These are phyloP conservation scores for Sitta carolinensis DNA, from an alignment of 2,797 vertebrate species.

Conservation along the genomic window DNA sequence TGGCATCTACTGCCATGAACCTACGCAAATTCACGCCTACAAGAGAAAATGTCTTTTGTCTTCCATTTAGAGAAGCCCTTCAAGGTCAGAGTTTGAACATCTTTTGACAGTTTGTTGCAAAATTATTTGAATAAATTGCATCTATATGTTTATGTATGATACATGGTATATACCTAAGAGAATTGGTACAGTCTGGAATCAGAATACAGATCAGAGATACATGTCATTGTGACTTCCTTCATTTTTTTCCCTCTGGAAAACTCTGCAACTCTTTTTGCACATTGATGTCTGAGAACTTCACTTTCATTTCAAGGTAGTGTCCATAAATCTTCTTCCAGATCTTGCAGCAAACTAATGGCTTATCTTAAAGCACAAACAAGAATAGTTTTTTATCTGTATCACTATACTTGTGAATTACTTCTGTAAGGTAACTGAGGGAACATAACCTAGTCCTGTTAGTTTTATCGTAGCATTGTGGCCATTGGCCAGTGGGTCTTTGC, in stretches of 20 bases:
- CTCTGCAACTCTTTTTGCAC: neutral
- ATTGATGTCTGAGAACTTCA: neutral
- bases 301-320: neutral
- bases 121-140: neutral
- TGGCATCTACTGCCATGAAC: neutral
- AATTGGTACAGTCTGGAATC: neutral
- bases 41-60: neutral
- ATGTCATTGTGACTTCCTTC: neutral
- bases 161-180: neutral
- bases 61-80: neutral
- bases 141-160: neutral
- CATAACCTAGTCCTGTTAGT: neutral
- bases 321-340: neutral
- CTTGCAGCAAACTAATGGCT: neutral
- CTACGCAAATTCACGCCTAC: neutral
- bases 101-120: neutral
- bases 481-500: neutral
- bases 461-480: neutral
- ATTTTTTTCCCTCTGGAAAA: neutral
- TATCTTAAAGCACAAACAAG: neutral
- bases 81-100: neutral
- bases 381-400: neutral
- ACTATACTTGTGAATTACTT: neutral
- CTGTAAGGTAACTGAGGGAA: neutral
- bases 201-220: neutral